These are phyloP conservation scores for Enteromius fasciolatus DNA, from an alignment of 2,797 vertebrate species.

Conservation along the genomic window DNA sequence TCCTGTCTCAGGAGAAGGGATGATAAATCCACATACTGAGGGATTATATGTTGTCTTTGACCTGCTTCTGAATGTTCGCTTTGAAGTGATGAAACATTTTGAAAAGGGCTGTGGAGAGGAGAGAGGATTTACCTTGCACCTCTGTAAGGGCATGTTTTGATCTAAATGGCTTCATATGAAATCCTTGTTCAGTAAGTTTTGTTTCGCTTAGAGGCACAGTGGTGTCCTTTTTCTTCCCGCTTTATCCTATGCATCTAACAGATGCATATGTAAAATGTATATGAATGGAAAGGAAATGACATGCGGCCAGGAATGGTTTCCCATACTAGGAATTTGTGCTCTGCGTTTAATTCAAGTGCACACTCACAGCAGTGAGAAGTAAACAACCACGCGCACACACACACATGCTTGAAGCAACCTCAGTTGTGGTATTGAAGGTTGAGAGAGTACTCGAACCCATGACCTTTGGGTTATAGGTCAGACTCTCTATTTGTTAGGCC, in stretches of 20 bases:
- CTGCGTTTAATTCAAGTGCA: no score
- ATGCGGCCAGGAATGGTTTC: no score
- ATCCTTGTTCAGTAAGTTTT: not conserved
- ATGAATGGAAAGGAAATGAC: not conserved
- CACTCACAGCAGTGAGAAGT: no score
- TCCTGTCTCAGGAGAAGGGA: conserved; percentile 19
- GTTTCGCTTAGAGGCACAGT: not conserved
- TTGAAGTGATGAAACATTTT: conserved; percentile 48
- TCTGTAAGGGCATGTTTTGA: conserved; percentile 29
- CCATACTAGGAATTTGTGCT: no score
- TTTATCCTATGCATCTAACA: not conserved
- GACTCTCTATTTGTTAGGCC: no score
- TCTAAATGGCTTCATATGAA: conserved; percentile 16
- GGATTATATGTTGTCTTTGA: conserved; percentile 46
- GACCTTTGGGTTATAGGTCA: no score
- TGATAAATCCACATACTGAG: conserved; percentile 35
- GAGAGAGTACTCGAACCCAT: no score
- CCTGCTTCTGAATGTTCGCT: conserved; percentile 30
- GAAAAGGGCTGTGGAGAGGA: conserved; percentile 43
- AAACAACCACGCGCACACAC: no score
- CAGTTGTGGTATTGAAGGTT: no score
- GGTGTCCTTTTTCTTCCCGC: not conserved
- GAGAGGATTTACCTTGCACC: conserved; percentile 14
- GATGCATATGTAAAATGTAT: no score
- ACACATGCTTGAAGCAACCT: no score